A percentile compares a stretch with the other conserved stretches of the same genome.
Evolutionary conservation across 2,113 vertebrate species (phyloP).

Genomic region (Meles meles): DNA sequence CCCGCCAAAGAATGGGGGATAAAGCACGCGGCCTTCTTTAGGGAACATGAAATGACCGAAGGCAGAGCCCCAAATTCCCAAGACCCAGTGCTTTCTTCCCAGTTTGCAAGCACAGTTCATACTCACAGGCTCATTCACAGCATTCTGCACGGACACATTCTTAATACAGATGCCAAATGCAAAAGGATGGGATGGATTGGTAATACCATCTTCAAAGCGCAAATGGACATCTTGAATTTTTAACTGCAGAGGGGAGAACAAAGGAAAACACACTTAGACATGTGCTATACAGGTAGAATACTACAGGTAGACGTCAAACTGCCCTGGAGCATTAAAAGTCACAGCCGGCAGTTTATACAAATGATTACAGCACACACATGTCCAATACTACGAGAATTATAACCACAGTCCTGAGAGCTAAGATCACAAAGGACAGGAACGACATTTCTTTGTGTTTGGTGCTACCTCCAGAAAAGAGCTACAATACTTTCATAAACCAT

Average conservation of each 20-base stretch:
- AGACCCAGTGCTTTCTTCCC: not conserved
- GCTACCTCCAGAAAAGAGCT: not conserved
- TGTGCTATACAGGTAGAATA: not conserved
- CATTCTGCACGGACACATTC: constrained; percentile 95
- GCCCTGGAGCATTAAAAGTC: not conserved
- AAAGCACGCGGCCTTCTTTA: not conserved
- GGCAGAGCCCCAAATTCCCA: not conserved
- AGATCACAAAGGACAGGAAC: not conserved
- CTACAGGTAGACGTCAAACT: not conserved
- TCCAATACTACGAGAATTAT: not conserved
- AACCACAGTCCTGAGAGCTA: not conserved
- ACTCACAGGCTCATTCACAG: constrained; percentile 91
- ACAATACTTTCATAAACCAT: not conserved
- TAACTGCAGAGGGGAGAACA: constrained; percentile 81
- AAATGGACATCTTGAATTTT: constrained; percentile 97
- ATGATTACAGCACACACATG: not conserved
- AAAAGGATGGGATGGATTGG: constrained; percentile 89
- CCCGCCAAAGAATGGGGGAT: accelerated
- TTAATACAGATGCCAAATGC: constrained; percentile 96
- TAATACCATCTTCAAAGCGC: constrained; percentile 94
- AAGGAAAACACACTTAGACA: not conserved
- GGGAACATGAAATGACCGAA: not conserved
- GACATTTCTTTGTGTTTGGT: not conserved
- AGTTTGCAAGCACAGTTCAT: not conserved
- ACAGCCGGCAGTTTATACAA: not conserved